A percentile compares a stretch with the other conserved stretches of the same genome.
Evolutionary conservation across 1,140 invertebrate species (phyloP).

Genomic region (Zaprionus davidi): DNA sequence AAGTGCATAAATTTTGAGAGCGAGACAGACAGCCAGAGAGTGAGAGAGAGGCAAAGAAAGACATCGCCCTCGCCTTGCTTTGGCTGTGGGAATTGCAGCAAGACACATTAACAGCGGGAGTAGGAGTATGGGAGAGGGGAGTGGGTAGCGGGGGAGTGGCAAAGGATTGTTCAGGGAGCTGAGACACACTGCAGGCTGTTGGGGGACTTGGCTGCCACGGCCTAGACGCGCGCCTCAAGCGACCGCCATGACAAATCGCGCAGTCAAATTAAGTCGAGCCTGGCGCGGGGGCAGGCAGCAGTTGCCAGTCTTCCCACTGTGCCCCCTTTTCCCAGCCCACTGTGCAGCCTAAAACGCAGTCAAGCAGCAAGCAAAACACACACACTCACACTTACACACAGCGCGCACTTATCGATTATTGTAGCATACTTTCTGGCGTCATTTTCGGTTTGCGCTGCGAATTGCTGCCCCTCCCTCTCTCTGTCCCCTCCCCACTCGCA

Average conservation of each 20-base stretch:
- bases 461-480: background rate
- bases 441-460: slow-evolving; percentile 26
- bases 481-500: background rate
- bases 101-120: background rate
- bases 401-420: slow-evolving; percentile 70
- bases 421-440: slow-evolving; percentile 77
- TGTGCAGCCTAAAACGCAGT: slow-evolving; percentile 55
- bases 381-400: slow-evolving; percentile 6
- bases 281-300: background rate
- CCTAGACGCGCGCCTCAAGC: background rate
- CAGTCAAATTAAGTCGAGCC: slow-evolving; percentile 15
- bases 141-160: background rate
- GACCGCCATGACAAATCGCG: slow-evolving; percentile 43
- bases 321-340: too few relatives aligned
- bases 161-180: too few relatives aligned
- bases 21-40: background rate
- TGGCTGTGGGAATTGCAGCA: background rate
- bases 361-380: slow-evolving; percentile 45
- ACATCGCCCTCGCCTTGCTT: background rate
- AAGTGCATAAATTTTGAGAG: background rate
- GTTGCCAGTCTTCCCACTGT: too few relatives aligned
- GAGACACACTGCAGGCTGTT: too few relatives aligned
- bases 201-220: too few relatives aligned
- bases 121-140: too few relatives aligned
- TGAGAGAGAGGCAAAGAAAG: background rate